Base-by-base conservation (phyloP, 2,113 vertebrate genomes). In the Microcebus jonahi region DNA sequence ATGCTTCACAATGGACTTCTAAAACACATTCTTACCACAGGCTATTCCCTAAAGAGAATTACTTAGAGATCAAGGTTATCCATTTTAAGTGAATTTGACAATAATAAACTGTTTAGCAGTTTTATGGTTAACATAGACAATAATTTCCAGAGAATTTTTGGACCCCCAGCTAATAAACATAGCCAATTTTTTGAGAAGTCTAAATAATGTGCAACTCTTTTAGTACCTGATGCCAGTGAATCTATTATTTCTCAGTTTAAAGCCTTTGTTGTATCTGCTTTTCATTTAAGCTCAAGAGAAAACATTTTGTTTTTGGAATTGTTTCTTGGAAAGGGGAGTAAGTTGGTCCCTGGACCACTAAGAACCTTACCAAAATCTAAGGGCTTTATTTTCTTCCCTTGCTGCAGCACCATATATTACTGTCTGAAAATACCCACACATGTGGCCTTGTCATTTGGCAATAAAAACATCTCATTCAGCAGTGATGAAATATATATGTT, bases 81-180 rank as follows among this genome's bases (percentile, higher is more conserved):
- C 97, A 75, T 88, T 90, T 95, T 96, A 95, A 98, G 92, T 96
- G 84, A 96, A 84, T 98, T 97, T 98, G 97, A 98, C 97, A 98
- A 94, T 94, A 98, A 98, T 93, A 97, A 98, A 97, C 82, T 96
- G 39, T 94, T 97, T 96, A 97, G 94, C 96, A 96, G 96, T 98
- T 97, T 98, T 98, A 98, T 91, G 55, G 97, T 98, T 97, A 98
- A 97, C 93, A 92, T 42, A 93, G 96, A 96, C 97, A 98, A 98
- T 97, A 97, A 97, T 98, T 98, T 98, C 95, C 94, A 97, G 97
- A 98, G 82, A 96, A 97, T 79, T 97, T 96, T 97, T 98, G 98
- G 98, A 98, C 87, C 92, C 42, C 65, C 92, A 20, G 53, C 76
- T 98, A 96, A 97, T 53, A 98, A 91, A 85, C 85, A 94, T 75